phyloP scores from a whole-genome alignment of 2,797 vertebrate species.

The Antrozous pallidus region DNA sequence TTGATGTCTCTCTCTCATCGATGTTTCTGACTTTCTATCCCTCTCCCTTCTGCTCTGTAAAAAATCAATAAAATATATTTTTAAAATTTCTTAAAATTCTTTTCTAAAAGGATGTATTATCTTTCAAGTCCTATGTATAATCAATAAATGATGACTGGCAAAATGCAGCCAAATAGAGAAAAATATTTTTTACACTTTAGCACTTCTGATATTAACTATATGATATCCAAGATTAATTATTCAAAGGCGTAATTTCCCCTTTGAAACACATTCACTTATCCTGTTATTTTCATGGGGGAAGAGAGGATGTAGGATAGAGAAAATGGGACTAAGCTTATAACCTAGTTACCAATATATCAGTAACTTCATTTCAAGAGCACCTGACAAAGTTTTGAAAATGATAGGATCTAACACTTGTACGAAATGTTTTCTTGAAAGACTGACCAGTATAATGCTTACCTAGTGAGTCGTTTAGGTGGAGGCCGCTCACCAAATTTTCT shows the following conservation, averaged over 20 bases:
- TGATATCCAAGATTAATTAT: neutral
- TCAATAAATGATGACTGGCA: neutral
- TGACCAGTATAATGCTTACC: constrained; percentile 84
- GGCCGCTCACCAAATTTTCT: constrained; percentile 99
- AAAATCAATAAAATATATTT: too few species aligned
- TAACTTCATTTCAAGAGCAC: neutral
- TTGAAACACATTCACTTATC: neutral
- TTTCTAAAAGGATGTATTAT: constrained; percentile 17
- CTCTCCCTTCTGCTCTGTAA: too few species aligned
- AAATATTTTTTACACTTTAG: neutral
- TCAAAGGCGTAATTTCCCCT: neutral
- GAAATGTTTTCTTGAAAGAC: neutral
- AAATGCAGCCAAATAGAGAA: neutral
- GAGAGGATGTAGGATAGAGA: neutral
- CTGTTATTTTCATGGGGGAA: neutral
- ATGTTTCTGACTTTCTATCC: too few species aligned
- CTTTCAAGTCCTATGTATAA: neutral
- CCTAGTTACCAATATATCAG: neutral
- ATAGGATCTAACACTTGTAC: neutral
- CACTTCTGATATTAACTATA: neutral
- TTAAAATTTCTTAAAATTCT: too few species aligned
- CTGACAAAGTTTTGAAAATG: neutral
- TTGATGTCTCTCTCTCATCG: too few species aligned
- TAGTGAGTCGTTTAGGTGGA: constrained; percentile 98
- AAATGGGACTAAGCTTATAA: neutral